phyloP scores from a whole-genome alignment of 2,797 vertebrate species.

The Poecilia velifera region DNA sequence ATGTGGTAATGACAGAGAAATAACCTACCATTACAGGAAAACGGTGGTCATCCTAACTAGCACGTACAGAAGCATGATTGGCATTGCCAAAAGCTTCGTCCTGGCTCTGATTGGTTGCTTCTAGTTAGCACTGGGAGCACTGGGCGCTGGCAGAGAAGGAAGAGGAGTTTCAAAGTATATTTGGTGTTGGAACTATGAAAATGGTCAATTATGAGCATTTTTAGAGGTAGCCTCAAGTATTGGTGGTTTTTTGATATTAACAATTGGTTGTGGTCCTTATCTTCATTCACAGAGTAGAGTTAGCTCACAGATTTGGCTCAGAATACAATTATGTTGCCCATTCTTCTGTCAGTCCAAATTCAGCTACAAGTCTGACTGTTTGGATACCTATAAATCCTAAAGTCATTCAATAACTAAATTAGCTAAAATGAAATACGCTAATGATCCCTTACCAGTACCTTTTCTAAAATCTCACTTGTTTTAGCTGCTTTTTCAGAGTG shows the following conservation, averaged over 20 bases:
- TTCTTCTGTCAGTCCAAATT: background rate
- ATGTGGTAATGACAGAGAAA: no score
- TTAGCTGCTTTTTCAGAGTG: background rate
- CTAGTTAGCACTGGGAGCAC: no score
- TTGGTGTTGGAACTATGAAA: background rate
- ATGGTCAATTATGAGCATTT: background rate
- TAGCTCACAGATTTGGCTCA: background rate
- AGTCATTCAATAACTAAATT: background rate
- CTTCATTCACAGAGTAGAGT: background rate
- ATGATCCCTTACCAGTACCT: background rate
- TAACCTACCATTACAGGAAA: no score
- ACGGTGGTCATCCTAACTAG: no score
- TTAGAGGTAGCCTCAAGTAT: no score
- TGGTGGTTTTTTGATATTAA: no score
- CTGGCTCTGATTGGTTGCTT: no score
- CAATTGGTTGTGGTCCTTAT: no score
- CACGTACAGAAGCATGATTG: no score
- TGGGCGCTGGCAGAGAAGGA: no score
- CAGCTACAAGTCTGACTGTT: background rate
- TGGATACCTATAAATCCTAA: background rate
- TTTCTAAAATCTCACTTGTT: background rate
- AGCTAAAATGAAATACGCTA: background rate
- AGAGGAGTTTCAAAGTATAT: no score
- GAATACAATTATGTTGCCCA: background rate
- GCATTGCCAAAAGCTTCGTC: no score